Conservation (phyloP, 2,797 vertebrate genomes). For the Melanotaenia parkinsoni region DNA sequence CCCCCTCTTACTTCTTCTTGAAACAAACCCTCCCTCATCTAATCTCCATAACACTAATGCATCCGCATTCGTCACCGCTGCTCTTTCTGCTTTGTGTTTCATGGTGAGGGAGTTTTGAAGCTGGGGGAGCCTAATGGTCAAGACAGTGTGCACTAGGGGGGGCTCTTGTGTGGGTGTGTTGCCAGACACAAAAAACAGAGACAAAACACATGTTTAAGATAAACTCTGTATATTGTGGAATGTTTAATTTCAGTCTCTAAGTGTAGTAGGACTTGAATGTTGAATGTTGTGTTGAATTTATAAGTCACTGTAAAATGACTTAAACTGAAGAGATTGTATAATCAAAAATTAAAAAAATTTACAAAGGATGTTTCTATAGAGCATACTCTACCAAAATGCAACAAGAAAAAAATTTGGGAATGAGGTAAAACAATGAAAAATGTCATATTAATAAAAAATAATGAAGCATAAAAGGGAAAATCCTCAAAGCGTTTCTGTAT, state of each 20-base stretch:
- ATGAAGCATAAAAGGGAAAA: not conserved
- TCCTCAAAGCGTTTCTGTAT: not conserved
- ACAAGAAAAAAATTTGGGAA: not conserved
- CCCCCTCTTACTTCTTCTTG: not conserved
- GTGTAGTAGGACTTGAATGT: not conserved
- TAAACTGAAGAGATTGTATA: not conserved
- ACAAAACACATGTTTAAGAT: conserved; percentile 46
- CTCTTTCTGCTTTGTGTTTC: conserved; percentile 49
- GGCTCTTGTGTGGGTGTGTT: conserved; percentile 49
- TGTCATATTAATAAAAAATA: not conserved
- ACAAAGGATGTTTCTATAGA: not conserved
- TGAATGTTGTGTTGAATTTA: not conserved
- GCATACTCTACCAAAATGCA: not conserved
- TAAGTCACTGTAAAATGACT: not conserved
- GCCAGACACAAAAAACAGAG: conserved; percentile 14
- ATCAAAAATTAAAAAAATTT: not conserved
- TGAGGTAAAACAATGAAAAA: not conserved
- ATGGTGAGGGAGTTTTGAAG: conserved; percentile 29
- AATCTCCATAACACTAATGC: conserved; percentile 33
- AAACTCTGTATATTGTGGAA: conserved; percentile 28
- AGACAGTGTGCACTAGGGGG: conserved; percentile 51
- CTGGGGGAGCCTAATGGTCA: conserved; percentile 13
- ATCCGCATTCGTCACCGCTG: conserved; percentile 61
- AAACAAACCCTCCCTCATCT: conserved; percentile 19
- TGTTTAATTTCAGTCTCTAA: not conserved